phyloP scores from a whole-genome alignment of 2,797 vertebrate species.

The Threskiornis aethiopicus region DNA sequence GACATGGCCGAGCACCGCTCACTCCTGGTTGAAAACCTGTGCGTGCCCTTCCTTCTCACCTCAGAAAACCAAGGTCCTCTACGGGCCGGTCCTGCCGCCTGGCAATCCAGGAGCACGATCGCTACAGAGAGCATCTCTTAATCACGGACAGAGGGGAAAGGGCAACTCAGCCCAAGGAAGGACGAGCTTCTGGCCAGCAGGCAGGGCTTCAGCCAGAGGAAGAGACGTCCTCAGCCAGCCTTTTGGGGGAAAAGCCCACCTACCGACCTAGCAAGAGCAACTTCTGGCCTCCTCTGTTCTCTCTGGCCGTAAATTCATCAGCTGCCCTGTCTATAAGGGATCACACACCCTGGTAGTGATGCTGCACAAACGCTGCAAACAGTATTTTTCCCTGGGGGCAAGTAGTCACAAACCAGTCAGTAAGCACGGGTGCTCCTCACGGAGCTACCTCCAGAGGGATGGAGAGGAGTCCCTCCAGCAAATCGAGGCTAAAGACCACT shows the following conservation, averaged over 20 bases:
- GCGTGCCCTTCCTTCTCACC: not conserved
- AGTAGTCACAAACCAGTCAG: not conserved
- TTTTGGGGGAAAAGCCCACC: not conserved
- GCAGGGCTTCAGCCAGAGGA: not conserved
- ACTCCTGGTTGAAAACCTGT: not conserved
- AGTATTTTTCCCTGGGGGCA: not conserved
- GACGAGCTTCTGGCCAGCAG: not conserved
- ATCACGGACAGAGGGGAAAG: not conserved
- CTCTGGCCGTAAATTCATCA: not conserved
- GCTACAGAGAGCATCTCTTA: not conserved
- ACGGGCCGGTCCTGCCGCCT: not conserved
- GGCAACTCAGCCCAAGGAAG: not conserved
- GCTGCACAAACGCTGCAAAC: not conserved
- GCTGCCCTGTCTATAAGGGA: not conserved
- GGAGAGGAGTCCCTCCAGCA: not conserved
- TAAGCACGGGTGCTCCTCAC: not conserved
- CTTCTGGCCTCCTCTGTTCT: not conserved
- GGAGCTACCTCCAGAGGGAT: not conserved
- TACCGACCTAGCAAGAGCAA: not conserved
- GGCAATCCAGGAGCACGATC: not conserved
- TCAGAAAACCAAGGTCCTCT: not conserved
- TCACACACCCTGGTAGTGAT: not conserved
- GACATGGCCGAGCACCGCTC: fast-evolving
- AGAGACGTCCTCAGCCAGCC: not conserved
- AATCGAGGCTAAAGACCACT: not conserved